These are phyloP conservation scores for Microchrysa polita DNA, from an alignment of 2,888 invertebrate species.

Conservation along the genomic window DNA sequence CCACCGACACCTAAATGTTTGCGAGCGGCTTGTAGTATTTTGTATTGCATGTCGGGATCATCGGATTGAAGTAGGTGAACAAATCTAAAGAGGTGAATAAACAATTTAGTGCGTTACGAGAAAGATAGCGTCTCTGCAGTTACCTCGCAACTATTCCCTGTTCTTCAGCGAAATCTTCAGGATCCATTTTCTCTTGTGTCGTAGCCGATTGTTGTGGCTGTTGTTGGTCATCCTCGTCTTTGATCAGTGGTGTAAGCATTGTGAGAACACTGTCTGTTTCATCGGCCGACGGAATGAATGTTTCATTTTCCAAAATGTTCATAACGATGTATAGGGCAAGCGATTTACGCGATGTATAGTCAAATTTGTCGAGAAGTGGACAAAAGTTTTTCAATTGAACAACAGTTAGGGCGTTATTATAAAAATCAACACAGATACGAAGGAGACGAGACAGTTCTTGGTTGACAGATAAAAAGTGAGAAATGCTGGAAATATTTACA, in stretches of 20 bases:
- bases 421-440: constrained; percentile 94
- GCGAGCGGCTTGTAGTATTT: constrained; percentile 88
- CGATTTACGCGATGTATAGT: constrained; percentile 85
- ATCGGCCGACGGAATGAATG: constrained; percentile 85
- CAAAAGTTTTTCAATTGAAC: constrained; percentile 88
- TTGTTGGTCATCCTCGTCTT: constrained; percentile 81
- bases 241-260: constrained; percentile 86
- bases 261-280: constrained; percentile 83
- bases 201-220: constrained; percentile 50
- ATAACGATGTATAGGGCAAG: constrained; percentile 89
- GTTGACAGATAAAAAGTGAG: constrained; percentile 74
- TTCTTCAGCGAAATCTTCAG: constrained; percentile 96
- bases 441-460: constrained; percentile 92
- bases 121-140: background rate
- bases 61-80: constrained; percentile 86
- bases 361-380: constrained; percentile 85
- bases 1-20: constrained; percentile 94
- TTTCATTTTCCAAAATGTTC: constrained; percentile 91
- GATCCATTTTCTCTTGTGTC: constrained; percentile 74
- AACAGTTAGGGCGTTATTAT: constrained; percentile 89
- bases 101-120: background rate
- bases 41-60: constrained; percentile 85
- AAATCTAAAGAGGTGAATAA: constrained; percentile 66
- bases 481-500: constrained; percentile 58
- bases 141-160: constrained; percentile 88